Percentiles rank a stretch among this genome's conserved stretches.
These are phyloP conservation scores for Stictocephala bisonia DNA, from an alignment of 2,888 invertebrate genomes.

Conservation along the genomic window DNA sequence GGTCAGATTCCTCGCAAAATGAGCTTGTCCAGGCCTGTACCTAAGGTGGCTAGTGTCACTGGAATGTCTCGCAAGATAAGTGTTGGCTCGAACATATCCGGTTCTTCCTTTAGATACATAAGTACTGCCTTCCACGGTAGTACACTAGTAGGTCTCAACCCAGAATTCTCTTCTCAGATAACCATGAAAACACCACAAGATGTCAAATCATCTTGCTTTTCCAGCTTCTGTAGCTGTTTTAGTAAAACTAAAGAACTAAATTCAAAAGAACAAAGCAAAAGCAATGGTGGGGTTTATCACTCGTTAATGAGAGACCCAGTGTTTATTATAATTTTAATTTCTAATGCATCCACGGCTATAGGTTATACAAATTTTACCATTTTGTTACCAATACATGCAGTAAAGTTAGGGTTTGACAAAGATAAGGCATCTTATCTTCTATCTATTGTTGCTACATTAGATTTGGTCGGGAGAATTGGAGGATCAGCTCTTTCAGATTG, in stretches of 20 bases:
- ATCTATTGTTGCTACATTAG: conserved; percentile 83
- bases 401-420: conserved; percentile 77
- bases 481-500: conserved; percentile 87
- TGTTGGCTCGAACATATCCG: conserved; percentile 77
- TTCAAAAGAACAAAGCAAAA: conserved; percentile 9
- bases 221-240: conserved; percentile 69
- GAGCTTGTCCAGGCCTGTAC: conserved; percentile 38
- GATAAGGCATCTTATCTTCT: conserved; percentile 77
- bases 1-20: conserved; percentile 45
- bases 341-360: conserved; percentile 87
- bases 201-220: conserved; percentile 54
- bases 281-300: conserved; percentile 14
- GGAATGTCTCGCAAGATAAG: conserved; percentile 60
- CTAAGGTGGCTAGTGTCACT: conserved; percentile 52
- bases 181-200: conserved; percentile 68
- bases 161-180: conserved; percentile 56
- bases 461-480: conserved; percentile 85
- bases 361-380: conserved; percentile 90
- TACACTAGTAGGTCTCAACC: conserved; percentile 67
- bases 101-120: conserved; percentile 85
- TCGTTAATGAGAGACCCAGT: conserved; percentile 78
- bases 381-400: conserved; percentile 81
- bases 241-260: conserved; percentile 54
- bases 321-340: conserved; percentile 84
- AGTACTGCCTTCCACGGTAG: conserved; percentile 89